Conservation (phyloP, 2,888 invertebrate species). For the Nowickia ferox region DNA sequence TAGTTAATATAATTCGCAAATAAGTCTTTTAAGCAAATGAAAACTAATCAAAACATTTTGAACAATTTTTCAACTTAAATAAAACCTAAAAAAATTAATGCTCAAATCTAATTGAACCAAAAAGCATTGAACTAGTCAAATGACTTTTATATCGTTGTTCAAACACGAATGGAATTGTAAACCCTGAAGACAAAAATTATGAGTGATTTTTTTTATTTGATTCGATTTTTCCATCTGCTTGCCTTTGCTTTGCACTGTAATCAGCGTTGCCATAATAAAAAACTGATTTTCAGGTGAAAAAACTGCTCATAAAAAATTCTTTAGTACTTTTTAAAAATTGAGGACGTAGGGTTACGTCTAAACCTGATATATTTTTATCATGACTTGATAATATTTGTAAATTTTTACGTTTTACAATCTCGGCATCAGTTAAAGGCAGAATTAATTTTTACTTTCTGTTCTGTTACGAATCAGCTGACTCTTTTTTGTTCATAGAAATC, state of each 20-base stretch:
- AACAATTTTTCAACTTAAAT: constrained; percentile 17
- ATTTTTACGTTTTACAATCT: too few relatives aligned
- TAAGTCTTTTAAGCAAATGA: background rate
- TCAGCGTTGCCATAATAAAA: too few relatives aligned
- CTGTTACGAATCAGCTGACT: too few relatives aligned
- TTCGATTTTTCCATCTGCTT: background rate
- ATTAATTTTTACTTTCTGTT: too few relatives aligned
- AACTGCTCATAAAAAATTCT: too few relatives aligned
- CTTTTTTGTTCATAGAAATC: too few relatives aligned
- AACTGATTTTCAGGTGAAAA: too few relatives aligned
- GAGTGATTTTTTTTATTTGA: constrained; percentile 38
- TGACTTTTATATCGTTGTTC: background rate
- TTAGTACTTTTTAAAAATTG: too few relatives aligned
- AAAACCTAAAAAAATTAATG: constrained; percentile 10
- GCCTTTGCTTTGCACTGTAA: constrained; percentile 16
- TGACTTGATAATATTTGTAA: too few relatives aligned
- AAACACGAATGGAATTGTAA: background rate
- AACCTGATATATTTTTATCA: too few relatives aligned
- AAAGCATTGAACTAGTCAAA: background rate
- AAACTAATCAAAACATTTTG: background rate
- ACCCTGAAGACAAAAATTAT: constrained; percentile 32
- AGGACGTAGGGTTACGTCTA: too few relatives aligned
- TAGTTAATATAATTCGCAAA: background rate
- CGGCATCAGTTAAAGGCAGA: too few relatives aligned
- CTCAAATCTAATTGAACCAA: constrained; percentile 16